These are phyloP conservation scores for Steatocranus sp. DNA, from an alignment of 2,797 vertebrate species.

Conservation along the genomic window DNA sequence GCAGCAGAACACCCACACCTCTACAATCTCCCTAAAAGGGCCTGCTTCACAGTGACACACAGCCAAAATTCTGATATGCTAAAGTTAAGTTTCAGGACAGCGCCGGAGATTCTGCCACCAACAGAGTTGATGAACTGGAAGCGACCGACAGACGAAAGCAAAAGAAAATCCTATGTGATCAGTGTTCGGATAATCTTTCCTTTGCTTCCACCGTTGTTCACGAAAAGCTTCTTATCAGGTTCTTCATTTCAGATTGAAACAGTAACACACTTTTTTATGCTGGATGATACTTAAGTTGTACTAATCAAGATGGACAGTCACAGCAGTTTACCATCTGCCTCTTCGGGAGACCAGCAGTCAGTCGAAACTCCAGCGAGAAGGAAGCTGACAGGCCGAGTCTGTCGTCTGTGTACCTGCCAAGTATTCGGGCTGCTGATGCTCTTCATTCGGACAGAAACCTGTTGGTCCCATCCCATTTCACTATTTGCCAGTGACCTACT, in stretches of 20 bases:
- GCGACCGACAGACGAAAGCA: background rate
- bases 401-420: background rate
- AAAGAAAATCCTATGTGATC: conserved; percentile 13
- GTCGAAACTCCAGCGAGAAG: background rate
- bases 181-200: background rate
- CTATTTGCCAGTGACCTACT: background rate
- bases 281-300: background rate
- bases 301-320: background rate
- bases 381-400: background rate
- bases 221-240: background rate
- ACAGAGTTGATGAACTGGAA: conserved; percentile 8
- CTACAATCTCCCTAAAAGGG: background rate
- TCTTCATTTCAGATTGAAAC: conserved; percentile 1
- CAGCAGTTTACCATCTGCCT: background rate
- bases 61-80: background rate
- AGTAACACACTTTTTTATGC: background rate
- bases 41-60: background rate
- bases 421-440: background rate
- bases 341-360: background rate
- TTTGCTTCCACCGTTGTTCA: background rate
- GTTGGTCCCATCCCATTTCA: background rate
- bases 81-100: background rate
- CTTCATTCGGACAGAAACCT: background rate
- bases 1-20: background rate
- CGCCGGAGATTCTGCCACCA: background rate